phyloP scores from a whole-genome alignment of 1,140 invertebrate species.

The Chironomus tepperi region DNA sequence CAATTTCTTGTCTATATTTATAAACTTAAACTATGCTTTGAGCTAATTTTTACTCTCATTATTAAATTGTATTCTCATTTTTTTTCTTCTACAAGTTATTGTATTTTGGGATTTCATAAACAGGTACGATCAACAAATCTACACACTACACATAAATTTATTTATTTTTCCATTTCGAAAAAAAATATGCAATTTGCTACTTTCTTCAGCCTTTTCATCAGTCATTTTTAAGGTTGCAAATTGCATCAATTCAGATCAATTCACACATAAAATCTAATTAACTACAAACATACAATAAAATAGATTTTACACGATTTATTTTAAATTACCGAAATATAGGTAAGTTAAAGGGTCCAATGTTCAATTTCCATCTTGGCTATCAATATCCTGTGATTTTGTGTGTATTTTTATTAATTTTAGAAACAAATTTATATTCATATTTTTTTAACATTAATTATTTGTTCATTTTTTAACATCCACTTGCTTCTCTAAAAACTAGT shows the following conservation, averaged over 20 bases:
- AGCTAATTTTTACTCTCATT: not conserved
- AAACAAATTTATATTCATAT: too few relatives aligned
- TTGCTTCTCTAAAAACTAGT: too few relatives aligned
- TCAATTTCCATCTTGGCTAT: not conserved
- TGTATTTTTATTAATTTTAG: too few relatives aligned
- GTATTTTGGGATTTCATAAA: not conserved
- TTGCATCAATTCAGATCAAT: not conserved
- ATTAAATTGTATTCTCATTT: not conserved
- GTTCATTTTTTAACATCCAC: too few relatives aligned
- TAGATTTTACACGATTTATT: not conserved
- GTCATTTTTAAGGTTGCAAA: not conserved
- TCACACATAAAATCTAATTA: not conserved
- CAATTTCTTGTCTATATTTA: not conserved
- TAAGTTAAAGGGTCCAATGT: slow-evolving; percentile 5
- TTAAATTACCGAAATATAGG: not conserved
- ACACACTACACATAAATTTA: not conserved
- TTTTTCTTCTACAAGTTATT: not conserved
- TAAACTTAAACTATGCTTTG: not conserved
- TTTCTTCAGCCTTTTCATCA: not conserved
- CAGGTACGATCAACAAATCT: slow-evolving; percentile 22
- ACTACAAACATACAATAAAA: too few relatives aligned
- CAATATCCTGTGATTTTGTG: not conserved
- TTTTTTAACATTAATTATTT: too few relatives aligned
- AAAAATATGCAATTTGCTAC: not conserved
- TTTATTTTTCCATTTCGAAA: not conserved